Base-by-base conservation (phyloP, 2,113 vertebrate genomes). In the Notechis scutatus region DNA sequence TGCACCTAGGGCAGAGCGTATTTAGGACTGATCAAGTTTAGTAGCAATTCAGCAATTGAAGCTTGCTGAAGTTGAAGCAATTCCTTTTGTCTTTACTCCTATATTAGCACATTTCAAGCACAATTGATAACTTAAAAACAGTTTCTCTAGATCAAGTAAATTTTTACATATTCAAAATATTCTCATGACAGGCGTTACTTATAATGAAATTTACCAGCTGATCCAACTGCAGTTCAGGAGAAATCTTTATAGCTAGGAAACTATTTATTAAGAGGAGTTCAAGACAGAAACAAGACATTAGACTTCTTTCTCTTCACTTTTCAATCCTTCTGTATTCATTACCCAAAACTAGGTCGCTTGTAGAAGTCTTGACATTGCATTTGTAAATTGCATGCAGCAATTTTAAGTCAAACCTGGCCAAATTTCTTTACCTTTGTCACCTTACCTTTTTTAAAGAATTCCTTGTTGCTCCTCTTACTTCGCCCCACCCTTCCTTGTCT, bases 81-180 rank as follows among this genome's bases (percentile, higher is more conserved):
- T 45, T 47, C 61, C 42, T 26, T 29, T 26, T 59, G 47, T n/a
- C 47, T 50, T 5, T 34, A 74, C 6, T 81, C 34, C n/a, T 21
- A 4, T 54, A 39, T 54, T 81, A 81, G 39, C 23, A 11, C 8
- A 4, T 54, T 91, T 26, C 1, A 21, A 34, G 42, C 45, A 85
- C 5, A 29, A 14, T 4, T 42, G 20, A 87, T 3, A 87, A 24
- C 12, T 20, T 1, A 1, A 87, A 61, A 93, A 94, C 0, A 0
- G 91, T 87, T 0, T 0, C 7, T 91, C 87, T n/a, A 92, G 87
- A 0, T 64, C 39, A 85, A 57, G 57, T 90, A 23, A 10, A 26
- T 93, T 85, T 91, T 90, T 6, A 93, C 88, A 42, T 93, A 92
- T 64, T 45, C 34, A 21, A 91, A 61, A n/a, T 26, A 93, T 34